These are phyloP conservation scores for Sinocyclocheilus anophthalmus DNA, from an alignment of 2,113 vertebrate genomes.

Conservation along the genomic window DNA sequence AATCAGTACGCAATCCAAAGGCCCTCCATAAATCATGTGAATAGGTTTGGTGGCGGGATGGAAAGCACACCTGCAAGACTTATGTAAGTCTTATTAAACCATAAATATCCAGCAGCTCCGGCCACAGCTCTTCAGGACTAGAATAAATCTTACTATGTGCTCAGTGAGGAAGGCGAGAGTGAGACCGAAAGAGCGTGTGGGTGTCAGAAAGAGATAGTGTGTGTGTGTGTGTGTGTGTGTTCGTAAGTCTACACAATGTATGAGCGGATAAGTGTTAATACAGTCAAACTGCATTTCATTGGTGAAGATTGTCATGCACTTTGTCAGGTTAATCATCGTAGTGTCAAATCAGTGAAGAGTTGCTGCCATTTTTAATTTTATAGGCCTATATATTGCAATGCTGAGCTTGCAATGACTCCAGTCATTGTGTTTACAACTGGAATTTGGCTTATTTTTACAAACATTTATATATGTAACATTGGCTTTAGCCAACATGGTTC, in stretches of 20 bases:
- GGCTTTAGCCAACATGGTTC: not conserved
- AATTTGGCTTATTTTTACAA: not conserved
- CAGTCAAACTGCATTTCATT: slow-evolving; percentile 34
- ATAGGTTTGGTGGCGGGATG: slow-evolving; percentile 76
- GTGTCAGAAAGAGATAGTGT: slow-evolving; percentile 42
- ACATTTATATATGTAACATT: not conserved
- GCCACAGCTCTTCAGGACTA: slow-evolving; percentile 69
- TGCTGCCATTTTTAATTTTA: slow-evolving; percentile 26
- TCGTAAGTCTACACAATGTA: slow-evolving; percentile 36
- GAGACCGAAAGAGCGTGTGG: slow-evolving; percentile 39
- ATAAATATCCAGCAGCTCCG: slow-evolving; percentile 80
- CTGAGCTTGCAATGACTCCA: not conserved
- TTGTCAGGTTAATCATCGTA: slow-evolving; percentile 24
- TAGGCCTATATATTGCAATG: not conserved
- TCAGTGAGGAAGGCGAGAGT: slow-evolving; percentile 40
- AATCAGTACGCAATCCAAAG: slow-evolving; percentile 82
- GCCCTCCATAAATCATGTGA: slow-evolving; percentile 80
- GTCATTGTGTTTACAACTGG: not conserved
- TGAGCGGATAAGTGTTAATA: slow-evolving; percentile 26
- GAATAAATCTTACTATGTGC: slow-evolving; percentile 76
- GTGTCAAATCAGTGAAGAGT: slow-evolving; percentile 24
- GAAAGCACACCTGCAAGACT: slow-evolving; percentile 86
- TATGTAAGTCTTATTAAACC: slow-evolving; percentile 87
- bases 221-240: not conserved
- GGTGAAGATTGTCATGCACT: slow-evolving; percentile 10